phyloP scores from a whole-genome alignment of 2,113 vertebrate species.

The Equus quagga region DNA sequence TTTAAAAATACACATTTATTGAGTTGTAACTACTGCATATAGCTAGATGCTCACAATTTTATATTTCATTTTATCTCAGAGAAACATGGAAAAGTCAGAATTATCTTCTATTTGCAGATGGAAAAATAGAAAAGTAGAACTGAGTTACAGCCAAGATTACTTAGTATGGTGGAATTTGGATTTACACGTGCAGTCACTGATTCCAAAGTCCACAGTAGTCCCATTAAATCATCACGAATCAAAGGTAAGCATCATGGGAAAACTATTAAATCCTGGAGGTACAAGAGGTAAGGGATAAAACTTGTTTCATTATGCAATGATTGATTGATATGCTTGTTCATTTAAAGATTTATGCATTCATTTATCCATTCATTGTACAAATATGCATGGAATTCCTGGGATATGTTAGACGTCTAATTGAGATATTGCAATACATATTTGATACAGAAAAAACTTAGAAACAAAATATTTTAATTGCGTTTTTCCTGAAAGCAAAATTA shows the following conservation, averaged over 20 bases:
- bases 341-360: not conserved
- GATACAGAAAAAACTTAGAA: not conserved
- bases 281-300: not conserved
- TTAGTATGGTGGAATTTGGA: not conserved
- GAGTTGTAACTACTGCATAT: not conserved
- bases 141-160: not conserved
- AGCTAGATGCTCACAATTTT: not conserved
- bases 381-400: not conserved
- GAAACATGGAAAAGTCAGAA: not conserved
- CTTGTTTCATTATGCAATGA: not conserved
- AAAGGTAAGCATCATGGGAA: not conserved
- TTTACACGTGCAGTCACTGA: not conserved
- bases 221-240: not conserved
- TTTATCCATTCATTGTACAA: not conserved
- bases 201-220: not conserved
- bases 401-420: not conserved
- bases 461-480: not conserved
- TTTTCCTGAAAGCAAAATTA: not conserved
- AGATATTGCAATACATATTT: not conserved
- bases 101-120: not conserved
- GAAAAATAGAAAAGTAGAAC: not conserved
- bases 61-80: not conserved
- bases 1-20: not conserved
- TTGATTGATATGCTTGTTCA: not conserved
- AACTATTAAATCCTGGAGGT: slow-evolving; percentile 12